Evolutionary conservation across 2,888 invertebrate genomes (phyloP), one percentile per base, ranked within the genome.

Genomic region (Macrosoma leucophasiata): DNA sequence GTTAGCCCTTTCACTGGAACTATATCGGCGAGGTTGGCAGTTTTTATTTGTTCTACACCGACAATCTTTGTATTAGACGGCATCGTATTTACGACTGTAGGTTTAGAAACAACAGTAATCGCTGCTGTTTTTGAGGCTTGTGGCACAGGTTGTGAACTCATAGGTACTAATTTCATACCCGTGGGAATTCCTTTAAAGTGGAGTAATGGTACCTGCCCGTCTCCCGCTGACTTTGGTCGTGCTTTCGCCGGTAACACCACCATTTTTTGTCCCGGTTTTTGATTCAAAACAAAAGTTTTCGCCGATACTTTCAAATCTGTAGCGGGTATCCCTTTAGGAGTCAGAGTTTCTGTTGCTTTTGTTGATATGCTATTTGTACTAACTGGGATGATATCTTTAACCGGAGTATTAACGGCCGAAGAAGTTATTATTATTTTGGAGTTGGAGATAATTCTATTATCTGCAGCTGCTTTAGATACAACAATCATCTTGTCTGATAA

Each of bases 251-350:
- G 85, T 26, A 85, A 48, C 4, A 85, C 84, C 8, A 85, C 81
- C 85, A 85, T 84, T 50, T 84, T 85, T 47, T 77, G 82, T 2
- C 79, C 84, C 2, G 82, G 74, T 52, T 84, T 85, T 4, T 81
- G 79, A 52, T 84, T 85, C 17, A 85, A 52, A 24, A 85, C 76
- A 32, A 84, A 65, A 8, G 85, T 75, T 61, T 84, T 85, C 2
- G 85, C 74, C 0, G 84, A 82, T 5, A 85, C 78, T 61, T 82
- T 85, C 13, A 84, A 55, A 47, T 85, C 85, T 20, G 84, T 78
- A 15, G 84, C 78, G 13, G 81, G 82, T 28, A 84, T 73, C 34
- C 84, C 81, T 56, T 84, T 81, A 17, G 77, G 76, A 10, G 76
- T 81, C 39, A 77, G 60, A 14, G 65, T 55, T 49, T 84, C 84